Percentiles rank a stretch among this genome's conserved stretches.
Evolutionary conservation across 1,140 invertebrate genomes (phyloP).

Genomic region (Hormaphis cornu): DNA sequence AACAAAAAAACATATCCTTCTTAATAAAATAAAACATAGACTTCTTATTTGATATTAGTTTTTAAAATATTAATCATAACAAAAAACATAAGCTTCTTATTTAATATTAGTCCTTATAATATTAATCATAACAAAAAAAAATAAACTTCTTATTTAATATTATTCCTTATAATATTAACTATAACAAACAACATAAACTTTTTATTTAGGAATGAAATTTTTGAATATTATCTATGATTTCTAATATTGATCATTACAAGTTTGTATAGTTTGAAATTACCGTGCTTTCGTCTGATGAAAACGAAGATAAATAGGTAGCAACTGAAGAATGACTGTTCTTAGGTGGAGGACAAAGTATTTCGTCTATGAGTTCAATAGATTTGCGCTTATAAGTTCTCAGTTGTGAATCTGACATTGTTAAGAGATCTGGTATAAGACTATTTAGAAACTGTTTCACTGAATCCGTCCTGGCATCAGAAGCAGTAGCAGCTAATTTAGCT

Average conservation of each 20-base stretch:
- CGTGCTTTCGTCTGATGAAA: background rate
- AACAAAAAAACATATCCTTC: too few relatives aligned
- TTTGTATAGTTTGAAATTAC: background rate
- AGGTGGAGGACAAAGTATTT: background rate
- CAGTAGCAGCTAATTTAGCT: background rate
- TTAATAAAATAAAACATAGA: too few relatives aligned
- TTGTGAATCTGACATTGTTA: background rate
- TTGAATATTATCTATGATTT: too few relatives aligned
- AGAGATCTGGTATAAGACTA: slow-evolving; percentile 10
- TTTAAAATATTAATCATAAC: background rate
- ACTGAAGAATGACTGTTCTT: background rate
- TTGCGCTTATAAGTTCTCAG: background rate
- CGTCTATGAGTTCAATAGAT: background rate
- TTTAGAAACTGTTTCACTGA: background rate
- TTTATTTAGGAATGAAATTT: too few relatives aligned
- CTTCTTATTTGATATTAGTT: too few relatives aligned
- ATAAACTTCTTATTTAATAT: too few relatives aligned
- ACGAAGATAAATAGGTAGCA: background rate
- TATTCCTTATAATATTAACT: too few relatives aligned
- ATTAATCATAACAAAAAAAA: too few relatives aligned
- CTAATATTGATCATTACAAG: background rate
- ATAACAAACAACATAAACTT: too few relatives aligned
- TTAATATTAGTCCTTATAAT: too few relatives aligned
- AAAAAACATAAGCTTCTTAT: too few relatives aligned
- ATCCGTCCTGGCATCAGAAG: slow-evolving; percentile 1